Conservation (phyloP, 2,797 vertebrate genomes). For the Sardinella longiceps region DNA sequence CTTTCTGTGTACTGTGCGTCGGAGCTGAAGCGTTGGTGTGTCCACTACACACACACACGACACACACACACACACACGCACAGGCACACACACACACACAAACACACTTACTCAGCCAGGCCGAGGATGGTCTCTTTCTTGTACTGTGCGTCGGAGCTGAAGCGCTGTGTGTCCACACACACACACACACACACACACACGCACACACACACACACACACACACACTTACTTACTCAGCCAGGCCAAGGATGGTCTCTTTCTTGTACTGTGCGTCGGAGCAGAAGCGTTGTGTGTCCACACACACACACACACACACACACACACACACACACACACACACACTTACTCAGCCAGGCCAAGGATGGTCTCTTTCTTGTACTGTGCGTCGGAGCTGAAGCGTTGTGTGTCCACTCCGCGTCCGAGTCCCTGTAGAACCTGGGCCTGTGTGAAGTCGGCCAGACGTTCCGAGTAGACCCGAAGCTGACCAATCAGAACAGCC, state of each 20-base stretch:
- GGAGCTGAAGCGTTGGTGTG: no score
- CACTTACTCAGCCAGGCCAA: slow-evolving; percentile 92
- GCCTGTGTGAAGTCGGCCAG: slow-evolving; percentile 93
- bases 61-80: no score
- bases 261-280: no score
- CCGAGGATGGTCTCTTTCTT: slow-evolving; percentile 96
- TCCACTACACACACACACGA: no score
- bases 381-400: slow-evolving; percentile 87
- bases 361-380: slow-evolving; percentile 95
- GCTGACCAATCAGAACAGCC: slow-evolving; percentile 76
- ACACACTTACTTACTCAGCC: no score
- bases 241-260: no score
- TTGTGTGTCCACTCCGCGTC: slow-evolving; percentile 90
- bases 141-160: slow-evolving; percentile 87
- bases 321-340: background rate
- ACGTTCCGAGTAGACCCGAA: slow-evolving; percentile 85
- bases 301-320: background rate
- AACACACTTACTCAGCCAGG: slow-evolving; percentile 86
- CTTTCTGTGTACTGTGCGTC: no score
- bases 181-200: no score
- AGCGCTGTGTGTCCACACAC: slow-evolving; percentile 92
- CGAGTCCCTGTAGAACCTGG: slow-evolving; percentile 86
- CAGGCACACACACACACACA: background rate
- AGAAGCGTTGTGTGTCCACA: no score
- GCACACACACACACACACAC: no score